Evolutionary conservation across 2,888 invertebrate species (phyloP).

Genomic region (Macropis europaea): DNA sequence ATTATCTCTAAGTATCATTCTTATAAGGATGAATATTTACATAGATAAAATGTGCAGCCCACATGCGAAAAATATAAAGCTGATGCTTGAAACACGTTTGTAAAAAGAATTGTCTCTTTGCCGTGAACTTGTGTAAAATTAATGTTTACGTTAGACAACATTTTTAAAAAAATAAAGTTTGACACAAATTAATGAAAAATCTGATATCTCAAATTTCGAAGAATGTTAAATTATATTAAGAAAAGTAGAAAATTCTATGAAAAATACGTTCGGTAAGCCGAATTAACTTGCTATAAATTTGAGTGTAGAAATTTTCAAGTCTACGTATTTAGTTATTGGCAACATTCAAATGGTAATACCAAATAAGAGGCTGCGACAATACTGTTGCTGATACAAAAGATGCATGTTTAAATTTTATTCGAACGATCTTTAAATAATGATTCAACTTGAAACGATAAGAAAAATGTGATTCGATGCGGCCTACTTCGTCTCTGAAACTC

Average conservation of each 20-base stretch:
- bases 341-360: background rate
- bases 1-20: slow-evolving; percentile 42
- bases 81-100: slow-evolving; percentile 38
- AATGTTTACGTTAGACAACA: slow-evolving; percentile 3
- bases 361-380: background rate
- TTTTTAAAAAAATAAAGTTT: slow-evolving; percentile 5
- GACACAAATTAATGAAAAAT: background rate
- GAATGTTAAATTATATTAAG: too few relatives aligned
- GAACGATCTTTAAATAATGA: background rate
- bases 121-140: slow-evolving; percentile 8
- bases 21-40: slow-evolving; percentile 35
- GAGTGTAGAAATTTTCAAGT: background rate
- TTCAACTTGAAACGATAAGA: slow-evolving; percentile 8
- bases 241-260: background rate
- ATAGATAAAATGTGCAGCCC: slow-evolving; percentile 47
- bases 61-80: slow-evolving; percentile 49
- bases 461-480: slow-evolving; percentile 26
- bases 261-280: background rate
- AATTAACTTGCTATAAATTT: background rate
- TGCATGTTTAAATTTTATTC: too few relatives aligned
- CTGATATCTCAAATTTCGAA: too few relatives aligned
- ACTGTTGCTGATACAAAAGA: too few relatives aligned
- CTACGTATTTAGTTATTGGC: background rate
- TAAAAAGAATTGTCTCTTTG: slow-evolving; percentile 23
- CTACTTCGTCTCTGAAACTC: slow-evolving; percentile 24